Evolutionary conservation across 2,113 vertebrate genomes (phyloP), one percentile per base, ranked within the genome.

Genomic region (Procavia capensis): DNA sequence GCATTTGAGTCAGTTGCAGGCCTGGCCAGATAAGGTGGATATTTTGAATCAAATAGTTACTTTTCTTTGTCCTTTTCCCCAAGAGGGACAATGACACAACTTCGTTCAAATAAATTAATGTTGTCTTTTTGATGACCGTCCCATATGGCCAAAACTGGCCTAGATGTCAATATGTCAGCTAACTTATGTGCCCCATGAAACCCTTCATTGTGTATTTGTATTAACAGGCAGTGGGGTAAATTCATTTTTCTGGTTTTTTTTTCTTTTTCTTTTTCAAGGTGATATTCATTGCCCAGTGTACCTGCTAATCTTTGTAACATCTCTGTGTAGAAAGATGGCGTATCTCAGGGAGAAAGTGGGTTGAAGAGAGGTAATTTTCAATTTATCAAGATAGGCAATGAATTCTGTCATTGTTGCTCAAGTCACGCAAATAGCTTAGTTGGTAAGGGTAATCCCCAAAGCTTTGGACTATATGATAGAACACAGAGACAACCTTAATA

Each of bases 81-180:
- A 70, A 95, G 85, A 96, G 81, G 59, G 24, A 91, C 74, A 96
- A 75, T 97, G 93, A 86, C 95, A 97, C 57, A 94, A 91, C 95
- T 96, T 75, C 96, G 88, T 94, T 95, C 91, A 96, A 72, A 95
- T 93, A 97, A 97, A 97, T 97, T 95, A 96, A 84, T 75, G 68
- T 89, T 96, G 78, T 79, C 43, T 88, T 88, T 96, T 81, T 95
- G 88, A 95, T 50, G 47, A 54, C 54, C 66, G 79, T 29, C 41
- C 82, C 88, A 97, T 86, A 91, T 95, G 93, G 88, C 91, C 94
- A 54, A 36, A 70, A 79, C 63, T 91, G 63, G 22, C 54, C 36
- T 70, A 41, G 59, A 66, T 96, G 91, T 88, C 54, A 94, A 54
- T 20, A 59, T 54, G 45, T 79, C 78, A 81, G 16, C 68, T 89